Evolutionary conservation across 2,113 vertebrate genomes (phyloP).

Genomic region (Geococcyx californianus): DNA sequence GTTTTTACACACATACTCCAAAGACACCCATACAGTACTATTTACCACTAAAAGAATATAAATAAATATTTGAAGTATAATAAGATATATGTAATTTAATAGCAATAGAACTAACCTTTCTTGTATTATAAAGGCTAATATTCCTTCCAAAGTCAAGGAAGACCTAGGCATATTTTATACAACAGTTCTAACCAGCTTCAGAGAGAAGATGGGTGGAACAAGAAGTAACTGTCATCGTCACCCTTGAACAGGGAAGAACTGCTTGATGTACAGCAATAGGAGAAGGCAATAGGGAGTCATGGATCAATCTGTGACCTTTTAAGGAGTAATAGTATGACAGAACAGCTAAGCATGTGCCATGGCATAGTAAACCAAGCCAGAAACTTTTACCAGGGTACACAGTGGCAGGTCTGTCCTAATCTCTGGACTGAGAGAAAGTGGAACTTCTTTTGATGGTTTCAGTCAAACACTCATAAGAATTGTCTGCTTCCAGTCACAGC

Average conservation of each 20-base stretch:
- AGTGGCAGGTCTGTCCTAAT: background rate
- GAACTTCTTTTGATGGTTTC: background rate
- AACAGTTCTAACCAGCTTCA: background rate
- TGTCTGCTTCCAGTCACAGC: background rate
- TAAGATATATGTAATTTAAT: background rate
- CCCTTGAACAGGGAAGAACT: background rate
- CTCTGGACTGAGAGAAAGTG: background rate
- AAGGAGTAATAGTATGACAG: background rate
- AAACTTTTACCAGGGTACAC: background rate
- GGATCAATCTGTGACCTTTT: background rate
- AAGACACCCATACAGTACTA: background rate
- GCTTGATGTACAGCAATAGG: background rate
- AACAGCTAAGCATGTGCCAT: background rate
- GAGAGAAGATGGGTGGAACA: background rate
- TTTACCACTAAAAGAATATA: background rate
- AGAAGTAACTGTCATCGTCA: background rate
- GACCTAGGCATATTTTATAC: background rate
- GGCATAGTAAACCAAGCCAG: background rate
- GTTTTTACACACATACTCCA: background rate
- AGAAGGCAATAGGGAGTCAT: background rate
- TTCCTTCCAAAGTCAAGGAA: background rate
- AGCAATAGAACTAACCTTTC: background rate
- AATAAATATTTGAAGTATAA: background rate
- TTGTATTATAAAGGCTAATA: background rate
- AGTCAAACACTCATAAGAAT: background rate